These are phyloP conservation scores for Hartigia nigra DNA, from an alignment of 2,888 invertebrate genomes.

Conservation along the genomic window DNA sequence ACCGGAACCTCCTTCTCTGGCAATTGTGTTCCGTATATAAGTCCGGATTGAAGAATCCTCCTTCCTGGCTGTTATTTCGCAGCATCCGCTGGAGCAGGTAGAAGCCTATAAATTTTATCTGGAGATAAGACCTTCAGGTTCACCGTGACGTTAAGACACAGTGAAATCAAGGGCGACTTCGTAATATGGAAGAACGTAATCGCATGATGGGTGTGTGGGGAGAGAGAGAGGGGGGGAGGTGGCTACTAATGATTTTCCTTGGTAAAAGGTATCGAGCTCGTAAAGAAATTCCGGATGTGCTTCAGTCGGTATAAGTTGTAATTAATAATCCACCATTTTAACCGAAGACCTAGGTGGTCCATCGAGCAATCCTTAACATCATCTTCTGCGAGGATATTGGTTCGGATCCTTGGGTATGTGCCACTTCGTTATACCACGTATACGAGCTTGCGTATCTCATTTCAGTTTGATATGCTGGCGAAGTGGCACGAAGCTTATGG, in stretches of 20 bases:
- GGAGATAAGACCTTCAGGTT: background rate
- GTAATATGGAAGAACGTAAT: background rate
- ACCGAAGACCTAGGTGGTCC: slow-evolving; percentile 10
- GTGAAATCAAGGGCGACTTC: background rate
- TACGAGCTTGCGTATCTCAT: background rate
- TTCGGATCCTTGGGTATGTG: background rate
- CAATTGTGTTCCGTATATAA: background rate
- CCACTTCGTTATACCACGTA: background rate
- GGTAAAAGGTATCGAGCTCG: background rate
- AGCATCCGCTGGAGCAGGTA: background rate
- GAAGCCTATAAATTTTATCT: background rate
- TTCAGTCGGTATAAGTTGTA: background rate
- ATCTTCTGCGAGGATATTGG: background rate
- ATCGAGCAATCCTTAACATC: background rate
- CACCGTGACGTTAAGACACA: background rate
- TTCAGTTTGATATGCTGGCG: background rate
- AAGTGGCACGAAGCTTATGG: background rate
- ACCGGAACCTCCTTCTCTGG: background rate
- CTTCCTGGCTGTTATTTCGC: background rate
- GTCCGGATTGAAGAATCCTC: background rate
- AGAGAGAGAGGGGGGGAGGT: background rate
- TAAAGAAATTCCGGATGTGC: slow-evolving; percentile 2
- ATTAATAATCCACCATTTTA: slow-evolving; percentile 22
- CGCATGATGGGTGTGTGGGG: background rate
- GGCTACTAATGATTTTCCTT: background rate